A percentile compares a stretch with the other conserved stretches of the same genome.
Conservation (phyloP, 2,797 vertebrate species). For the Clamator glandarius region DNA sequence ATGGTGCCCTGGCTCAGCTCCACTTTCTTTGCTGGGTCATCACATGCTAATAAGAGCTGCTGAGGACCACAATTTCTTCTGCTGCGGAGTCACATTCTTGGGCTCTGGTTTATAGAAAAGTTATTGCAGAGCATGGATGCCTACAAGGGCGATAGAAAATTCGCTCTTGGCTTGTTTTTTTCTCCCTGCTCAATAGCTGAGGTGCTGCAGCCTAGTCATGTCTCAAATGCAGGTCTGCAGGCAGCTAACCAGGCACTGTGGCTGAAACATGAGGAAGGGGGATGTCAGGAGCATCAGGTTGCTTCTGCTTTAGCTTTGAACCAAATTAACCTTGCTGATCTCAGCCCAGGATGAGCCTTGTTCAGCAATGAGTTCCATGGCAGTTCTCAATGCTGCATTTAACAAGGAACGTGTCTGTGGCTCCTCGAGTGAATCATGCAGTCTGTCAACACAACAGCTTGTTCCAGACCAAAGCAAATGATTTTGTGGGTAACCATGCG, state of each 20-base stretch:
- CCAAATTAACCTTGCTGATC: not conserved
- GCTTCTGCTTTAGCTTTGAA: not conserved
- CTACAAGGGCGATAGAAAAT: not conserved
- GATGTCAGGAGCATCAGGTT: not conserved
- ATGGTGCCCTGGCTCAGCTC: not conserved
- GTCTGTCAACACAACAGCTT: rapidly evolving
- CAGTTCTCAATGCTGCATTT: not conserved
- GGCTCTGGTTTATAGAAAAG: not conserved
- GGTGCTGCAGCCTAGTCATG: not conserved
- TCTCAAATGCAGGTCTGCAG: not conserved
- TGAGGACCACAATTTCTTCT: not conserved
- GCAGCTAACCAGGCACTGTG: rapidly evolving
- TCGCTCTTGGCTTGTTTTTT: not conserved
- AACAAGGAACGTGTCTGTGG: not conserved
- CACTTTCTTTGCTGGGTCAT: not conserved
- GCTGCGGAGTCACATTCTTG: rapidly evolving
- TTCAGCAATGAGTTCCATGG: rapidly evolving
- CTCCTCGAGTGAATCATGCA: rapidly evolving
- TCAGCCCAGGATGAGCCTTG: not conserved
- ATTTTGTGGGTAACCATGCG: not conserved
- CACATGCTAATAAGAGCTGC: rapidly evolving
- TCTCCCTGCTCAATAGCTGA: rapidly evolving
- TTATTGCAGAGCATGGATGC: not conserved
- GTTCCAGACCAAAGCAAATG: not conserved
- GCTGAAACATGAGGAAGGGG: not conserved